Percentiles rank a stretch among this genome's conserved stretches.
phyloP scores from a whole-genome alignment of 2,113 vertebrate genomes.

The Laterallus jamaicensis region DNA sequence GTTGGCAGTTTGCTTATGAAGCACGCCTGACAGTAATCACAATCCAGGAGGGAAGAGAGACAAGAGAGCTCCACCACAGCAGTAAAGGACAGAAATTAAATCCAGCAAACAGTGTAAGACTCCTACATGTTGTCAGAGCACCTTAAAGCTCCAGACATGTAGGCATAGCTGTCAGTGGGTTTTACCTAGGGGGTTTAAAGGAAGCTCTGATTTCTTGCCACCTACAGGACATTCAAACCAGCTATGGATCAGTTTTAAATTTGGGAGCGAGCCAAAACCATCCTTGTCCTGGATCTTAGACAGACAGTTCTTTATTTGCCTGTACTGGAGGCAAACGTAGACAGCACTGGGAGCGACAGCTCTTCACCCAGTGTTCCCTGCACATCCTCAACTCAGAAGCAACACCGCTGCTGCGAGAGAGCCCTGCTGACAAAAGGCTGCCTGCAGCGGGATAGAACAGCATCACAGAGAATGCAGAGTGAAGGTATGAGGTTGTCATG shows the following conservation, averaged over 20 bases:
- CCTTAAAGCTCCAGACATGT: neutral
- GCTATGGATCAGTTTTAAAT: neutral
- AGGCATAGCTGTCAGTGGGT: neutral
- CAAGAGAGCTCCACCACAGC: neutral
- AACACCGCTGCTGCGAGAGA: accelerated
- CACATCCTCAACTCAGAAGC: accelerated
- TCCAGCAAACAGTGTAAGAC: neutral
- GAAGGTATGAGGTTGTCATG: neutral
- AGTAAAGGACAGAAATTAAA: neutral
- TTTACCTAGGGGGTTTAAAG: neutral
- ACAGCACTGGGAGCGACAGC: neutral
- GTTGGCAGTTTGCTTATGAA: neutral
- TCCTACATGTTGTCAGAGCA: neutral
- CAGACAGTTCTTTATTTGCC: neutral
- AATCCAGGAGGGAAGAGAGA: neutral
- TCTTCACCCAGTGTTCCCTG: neutral
- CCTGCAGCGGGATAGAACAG: neutral
- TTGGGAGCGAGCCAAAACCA: neutral
- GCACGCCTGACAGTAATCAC: neutral
- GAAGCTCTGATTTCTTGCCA: neutral
- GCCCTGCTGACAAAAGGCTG: neutral
- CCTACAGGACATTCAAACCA: neutral
- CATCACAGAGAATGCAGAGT: neutral
- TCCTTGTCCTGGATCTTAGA: neutral
- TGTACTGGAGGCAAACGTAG: neutral